Percentiles rank a stretch among this genome's conserved stretches.
phyloP scores from a whole-genome alignment of 2,797 vertebrate species.

The Oryzias sinensis region DNA sequence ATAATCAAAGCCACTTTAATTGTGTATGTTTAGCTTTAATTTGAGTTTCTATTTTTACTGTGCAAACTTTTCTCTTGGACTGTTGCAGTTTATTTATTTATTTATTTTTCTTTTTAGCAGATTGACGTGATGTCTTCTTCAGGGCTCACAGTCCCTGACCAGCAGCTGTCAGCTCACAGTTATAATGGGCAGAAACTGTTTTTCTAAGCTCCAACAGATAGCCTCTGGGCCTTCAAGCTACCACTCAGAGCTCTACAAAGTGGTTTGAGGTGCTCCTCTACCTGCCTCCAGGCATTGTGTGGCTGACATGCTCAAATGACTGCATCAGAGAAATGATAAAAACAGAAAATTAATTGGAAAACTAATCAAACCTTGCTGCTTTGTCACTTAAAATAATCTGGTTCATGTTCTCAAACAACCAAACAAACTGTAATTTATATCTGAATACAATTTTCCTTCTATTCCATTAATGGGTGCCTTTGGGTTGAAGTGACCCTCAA shows the following conservation, averaged over 20 bases:
- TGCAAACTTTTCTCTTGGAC: conserved; percentile 11
- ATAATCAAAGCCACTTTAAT: not conserved
- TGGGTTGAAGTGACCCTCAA: too few species aligned
- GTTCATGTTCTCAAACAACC: too few species aligned
- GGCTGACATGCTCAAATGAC: conserved; percentile 12
- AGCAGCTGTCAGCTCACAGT: conserved; percentile 45
- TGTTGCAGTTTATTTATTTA: conserved; percentile 1
- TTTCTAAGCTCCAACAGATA: conserved; percentile 13
- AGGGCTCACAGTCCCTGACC: conserved; percentile 36
- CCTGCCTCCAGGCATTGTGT: conserved; percentile 14
- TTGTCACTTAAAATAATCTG: not conserved
- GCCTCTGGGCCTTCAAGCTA: conserved; percentile 2
- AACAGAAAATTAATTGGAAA: not conserved
- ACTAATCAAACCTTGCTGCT: conserved; percentile 4
- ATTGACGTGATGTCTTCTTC: conserved; percentile 37
- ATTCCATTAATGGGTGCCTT: too few species aligned
- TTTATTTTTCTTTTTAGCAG: conserved; percentile 9
- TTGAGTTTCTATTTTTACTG: conserved; percentile 3
- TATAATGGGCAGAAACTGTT: conserved; percentile 34
- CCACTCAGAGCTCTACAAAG: conserved; percentile 32
- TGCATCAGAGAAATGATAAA: conserved; percentile 16
- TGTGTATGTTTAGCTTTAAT: not conserved
- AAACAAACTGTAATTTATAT: too few species aligned
- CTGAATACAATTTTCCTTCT: too few species aligned
- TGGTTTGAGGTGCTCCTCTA: conserved; percentile 36